Conservation (phyloP, 2,888 invertebrate genomes). For the Hirtodrosophila confusa region DNA sequence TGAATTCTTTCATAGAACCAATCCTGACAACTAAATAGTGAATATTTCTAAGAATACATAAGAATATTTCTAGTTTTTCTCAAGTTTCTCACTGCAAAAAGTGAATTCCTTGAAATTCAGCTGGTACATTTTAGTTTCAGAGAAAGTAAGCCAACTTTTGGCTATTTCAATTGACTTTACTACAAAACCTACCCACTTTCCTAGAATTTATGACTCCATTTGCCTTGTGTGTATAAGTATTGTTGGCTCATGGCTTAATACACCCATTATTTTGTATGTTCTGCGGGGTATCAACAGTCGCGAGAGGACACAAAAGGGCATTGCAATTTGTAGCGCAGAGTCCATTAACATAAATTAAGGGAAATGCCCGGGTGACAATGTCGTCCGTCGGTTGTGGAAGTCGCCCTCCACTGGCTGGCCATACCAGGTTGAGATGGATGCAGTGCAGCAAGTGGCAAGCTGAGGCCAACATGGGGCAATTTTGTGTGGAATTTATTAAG, state of each 20-base stretch:
- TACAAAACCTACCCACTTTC: no score
- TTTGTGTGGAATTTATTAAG: constrained; percentile 79
- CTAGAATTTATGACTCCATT: no score
- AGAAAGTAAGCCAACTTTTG: no score
- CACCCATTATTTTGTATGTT: neutral
- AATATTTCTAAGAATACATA: no score
- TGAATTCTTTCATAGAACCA: no score
- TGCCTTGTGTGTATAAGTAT: no score
- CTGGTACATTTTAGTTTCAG: no score
- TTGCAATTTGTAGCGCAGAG: constrained; percentile 75
- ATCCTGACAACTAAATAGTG: no score
- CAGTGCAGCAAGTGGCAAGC: constrained; percentile 61
- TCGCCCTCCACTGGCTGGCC: constrained; percentile 13
- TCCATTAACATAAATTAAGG: constrained; percentile 82
- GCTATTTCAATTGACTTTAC: no score
- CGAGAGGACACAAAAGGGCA: constrained; percentile 63
- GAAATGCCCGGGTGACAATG: constrained; percentile 55
- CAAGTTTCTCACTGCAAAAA: no score
- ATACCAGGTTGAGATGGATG: constrained; percentile 36
- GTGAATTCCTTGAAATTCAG: no score
- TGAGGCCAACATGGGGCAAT: constrained; percentile 45
- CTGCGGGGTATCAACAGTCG: constrained; percentile 42
- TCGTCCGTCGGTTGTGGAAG: constrained; percentile 29
- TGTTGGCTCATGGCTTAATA: constrained; percentile 1
- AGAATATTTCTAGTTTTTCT: no score